Conservation (phyloP, 1,140 invertebrate species). For the Pseudomyrmex concolor region DNA sequence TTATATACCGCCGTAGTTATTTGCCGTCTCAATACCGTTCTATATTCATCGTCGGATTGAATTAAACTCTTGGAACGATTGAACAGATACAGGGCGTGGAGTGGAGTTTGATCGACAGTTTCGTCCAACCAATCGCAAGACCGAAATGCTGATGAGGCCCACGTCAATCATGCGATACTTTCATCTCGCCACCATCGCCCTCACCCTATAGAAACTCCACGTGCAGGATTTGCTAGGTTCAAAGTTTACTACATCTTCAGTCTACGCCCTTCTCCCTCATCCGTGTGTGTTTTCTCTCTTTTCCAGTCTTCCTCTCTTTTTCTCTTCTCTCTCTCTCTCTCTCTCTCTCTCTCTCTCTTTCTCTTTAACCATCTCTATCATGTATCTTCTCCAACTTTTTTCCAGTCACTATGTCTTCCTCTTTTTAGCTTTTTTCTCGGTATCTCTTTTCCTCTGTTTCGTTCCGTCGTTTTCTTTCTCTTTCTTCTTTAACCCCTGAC, state of each 20-base stretch:
- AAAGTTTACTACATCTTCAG: slow-evolving; percentile 58
- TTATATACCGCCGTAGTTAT: slow-evolving; percentile 35
- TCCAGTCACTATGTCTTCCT: slow-evolving; percentile 54
- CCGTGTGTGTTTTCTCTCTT: slow-evolving; percentile 29
- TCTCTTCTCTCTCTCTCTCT: slow-evolving; percentile 62
- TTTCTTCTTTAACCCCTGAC: slow-evolving; percentile 67
- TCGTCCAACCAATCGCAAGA: slow-evolving; percentile 84
- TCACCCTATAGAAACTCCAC: slow-evolving; percentile 77
- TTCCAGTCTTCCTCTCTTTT: slow-evolving; percentile 62
- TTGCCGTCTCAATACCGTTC: slow-evolving; percentile 44
- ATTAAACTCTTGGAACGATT: slow-evolving; percentile 61
- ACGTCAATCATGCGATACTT: slow-evolving; percentile 84
- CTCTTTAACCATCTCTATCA: slow-evolving; percentile 41
- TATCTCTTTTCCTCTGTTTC: slow-evolving; percentile 46
- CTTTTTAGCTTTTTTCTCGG: slow-evolving; percentile 42
- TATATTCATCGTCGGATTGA: slow-evolving; percentile 48
- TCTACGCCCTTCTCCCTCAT: slow-evolving; percentile 50
- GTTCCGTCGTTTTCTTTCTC: slow-evolving; percentile 48
- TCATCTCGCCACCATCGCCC: slow-evolving; percentile 71
- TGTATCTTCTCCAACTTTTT: slow-evolving; percentile 8
- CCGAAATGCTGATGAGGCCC: slow-evolving; percentile 85
- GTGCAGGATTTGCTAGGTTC: slow-evolving; percentile 76
- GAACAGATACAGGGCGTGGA: slow-evolving; percentile 78
- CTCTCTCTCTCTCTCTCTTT: slow-evolving; percentile 57
- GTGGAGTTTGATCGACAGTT: slow-evolving; percentile 84